Evolutionary conservation across 2,888 invertebrate genomes (phyloP), one percentile per base, ranked within the genome.

Genomic region (Toxonevra muliebris): DNA sequence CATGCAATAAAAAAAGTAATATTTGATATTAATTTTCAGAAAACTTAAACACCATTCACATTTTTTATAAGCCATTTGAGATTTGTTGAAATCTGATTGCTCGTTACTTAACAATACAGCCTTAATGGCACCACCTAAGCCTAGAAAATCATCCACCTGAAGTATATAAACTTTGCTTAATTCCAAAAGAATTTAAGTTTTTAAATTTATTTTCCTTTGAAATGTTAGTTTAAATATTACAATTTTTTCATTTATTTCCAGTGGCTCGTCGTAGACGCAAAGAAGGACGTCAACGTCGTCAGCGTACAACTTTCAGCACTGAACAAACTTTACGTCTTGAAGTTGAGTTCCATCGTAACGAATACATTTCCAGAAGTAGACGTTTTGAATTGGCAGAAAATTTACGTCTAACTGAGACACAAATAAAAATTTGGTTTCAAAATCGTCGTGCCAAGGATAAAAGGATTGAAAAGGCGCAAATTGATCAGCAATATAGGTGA

Each of bases 401-500:
- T 4, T 84, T 94, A 54, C 84, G 86, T 59, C 86, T 91, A 20
- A 91, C 92, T 0, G 94, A 94, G 82, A 94, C 93, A 0, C 89
- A 94, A 86, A 93, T 94, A 75, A 94, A 94, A 85, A 94, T 94
- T 69, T 92, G 92, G 92, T 97, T 97, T 85, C 97, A 97, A 86
- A 97, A 97, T 85, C 88, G 97, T 72, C 88, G 97, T 75, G 97
- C 97, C 30, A 97, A 97, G 86, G 97, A 97, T 84, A 97, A 97
- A 86, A 88, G 97, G 72, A 95, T 97, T 74, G 97, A 97, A 83
- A 97, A 97, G 81, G 97, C 97, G 0, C 96, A 96, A 76, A 88
- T 96, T 71, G 97, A 97, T 86, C 96, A 96, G 80, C 96, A 96
- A 78, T 95, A 95, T 84, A 91, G 96, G 96, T 96, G 86, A 74